These are phyloP conservation scores for Rutpela maculata DNA, from an alignment of 2,888 invertebrate species.

Conservation along the genomic window DNA sequence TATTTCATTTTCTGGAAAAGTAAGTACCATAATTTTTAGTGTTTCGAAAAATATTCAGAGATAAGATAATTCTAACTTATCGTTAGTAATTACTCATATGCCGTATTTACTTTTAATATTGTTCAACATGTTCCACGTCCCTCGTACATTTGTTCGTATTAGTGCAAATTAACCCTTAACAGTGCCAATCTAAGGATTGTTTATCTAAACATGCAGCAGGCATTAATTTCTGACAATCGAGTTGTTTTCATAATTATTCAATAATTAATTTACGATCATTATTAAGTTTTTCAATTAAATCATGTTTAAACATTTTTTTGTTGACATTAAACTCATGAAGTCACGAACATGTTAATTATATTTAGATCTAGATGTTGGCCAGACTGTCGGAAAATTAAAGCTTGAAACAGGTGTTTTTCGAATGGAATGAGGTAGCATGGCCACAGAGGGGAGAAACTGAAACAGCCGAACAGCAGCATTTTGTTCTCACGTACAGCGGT, in stretches of 20 bases:
- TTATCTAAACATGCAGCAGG: not conserved
- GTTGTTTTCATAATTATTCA: not conserved
- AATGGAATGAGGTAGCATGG: constrained; percentile 79
- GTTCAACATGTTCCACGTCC: not conserved
- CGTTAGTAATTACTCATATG: too few relatives aligned
- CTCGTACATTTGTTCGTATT: constrained; percentile 20
- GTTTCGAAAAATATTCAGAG: too few relatives aligned
- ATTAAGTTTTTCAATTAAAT: not conserved
- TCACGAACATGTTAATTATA: not conserved
- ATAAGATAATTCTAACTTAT: too few relatives aligned
- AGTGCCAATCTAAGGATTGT: constrained; percentile 13
- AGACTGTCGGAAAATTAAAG: constrained; percentile 82
- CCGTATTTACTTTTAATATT: too few relatives aligned
- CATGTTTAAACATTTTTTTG: not conserved
- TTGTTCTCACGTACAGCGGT: constrained; percentile 71
- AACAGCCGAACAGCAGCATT: constrained; percentile 67
- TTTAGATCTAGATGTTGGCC: constrained; percentile 71
- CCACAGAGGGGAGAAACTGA: constrained; percentile 62
- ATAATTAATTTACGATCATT: not conserved
- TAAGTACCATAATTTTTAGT: too few relatives aligned
- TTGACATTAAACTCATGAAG: constrained; percentile 3
- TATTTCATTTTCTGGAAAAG: too few relatives aligned
- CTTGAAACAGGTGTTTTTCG: constrained; percentile 87
- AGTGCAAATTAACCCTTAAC: constrained; percentile 31
- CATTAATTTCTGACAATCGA: not conserved